phyloP scores from a whole-genome alignment of 2,888 invertebrate genomes.

The Yponomeuta cagnagella region DNA sequence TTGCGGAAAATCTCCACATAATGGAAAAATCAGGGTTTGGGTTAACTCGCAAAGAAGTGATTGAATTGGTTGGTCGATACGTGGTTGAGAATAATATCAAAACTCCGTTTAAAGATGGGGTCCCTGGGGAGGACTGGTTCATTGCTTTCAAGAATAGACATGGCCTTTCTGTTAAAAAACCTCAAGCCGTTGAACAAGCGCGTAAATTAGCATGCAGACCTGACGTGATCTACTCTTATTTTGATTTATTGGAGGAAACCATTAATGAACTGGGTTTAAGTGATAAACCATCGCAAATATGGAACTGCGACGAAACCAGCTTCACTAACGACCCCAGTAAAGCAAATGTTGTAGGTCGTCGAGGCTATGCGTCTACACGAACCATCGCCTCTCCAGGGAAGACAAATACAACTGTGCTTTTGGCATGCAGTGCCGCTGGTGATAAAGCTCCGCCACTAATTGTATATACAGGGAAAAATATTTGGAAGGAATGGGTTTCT shows the following conservation, averaged over 20 bases:
- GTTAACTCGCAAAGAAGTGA: constrained; percentile 32
- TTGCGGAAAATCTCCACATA: constrained; percentile 26
- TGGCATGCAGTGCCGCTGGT: constrained; percentile 26
- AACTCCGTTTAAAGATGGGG: constrained; percentile 32
- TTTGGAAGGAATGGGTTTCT: constrained; percentile 32
- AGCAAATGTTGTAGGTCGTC: constrained; percentile 26
- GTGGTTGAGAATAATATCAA: constrained; percentile 26
- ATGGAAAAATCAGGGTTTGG: constrained; percentile 38
- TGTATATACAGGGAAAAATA: constrained; percentile 28
- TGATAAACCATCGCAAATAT: constrained; percentile 14
- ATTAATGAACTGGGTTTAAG: constrained; percentile 14
- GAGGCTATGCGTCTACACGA: constrained; percentile 25
- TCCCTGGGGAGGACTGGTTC: constrained; percentile 34
- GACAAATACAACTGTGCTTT: constrained; percentile 27
- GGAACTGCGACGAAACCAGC: constrained; percentile 26
- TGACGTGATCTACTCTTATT: constrained; percentile 13
- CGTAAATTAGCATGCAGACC: constrained; percentile 26
- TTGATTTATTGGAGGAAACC: constrained; percentile 11
- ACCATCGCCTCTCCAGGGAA: constrained; percentile 26
- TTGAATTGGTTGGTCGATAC: constrained; percentile 31
- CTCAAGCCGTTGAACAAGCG: constrained; percentile 36
- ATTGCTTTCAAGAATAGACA: constrained; percentile 31
- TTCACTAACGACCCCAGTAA: constrained; percentile 25
- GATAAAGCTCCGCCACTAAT: constrained; percentile 29
- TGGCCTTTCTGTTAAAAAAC: constrained; percentile 38